Evolutionary conservation across 2,797 vertebrate genomes (phyloP), one percentile per base, ranked within the genome.

Genomic region (Chanos chanos): DNA sequence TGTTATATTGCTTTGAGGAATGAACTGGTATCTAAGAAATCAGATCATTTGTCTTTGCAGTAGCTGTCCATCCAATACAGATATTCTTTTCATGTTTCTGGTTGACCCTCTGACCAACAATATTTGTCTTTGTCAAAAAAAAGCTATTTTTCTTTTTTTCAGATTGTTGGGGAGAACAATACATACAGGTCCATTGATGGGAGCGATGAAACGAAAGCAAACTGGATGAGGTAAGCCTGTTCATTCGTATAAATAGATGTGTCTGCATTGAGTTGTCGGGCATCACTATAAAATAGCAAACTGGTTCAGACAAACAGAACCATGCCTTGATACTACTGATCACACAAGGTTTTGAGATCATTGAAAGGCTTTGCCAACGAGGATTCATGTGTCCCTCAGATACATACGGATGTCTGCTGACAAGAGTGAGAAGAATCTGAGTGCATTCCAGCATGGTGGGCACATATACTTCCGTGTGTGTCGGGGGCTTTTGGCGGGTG

Each of bases 161-260:
- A 98, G 95, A 89, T 97, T 0, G 89, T 95, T 61, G 89, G 92
- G 76, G 87, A 90, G 62, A 90, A 92, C 84, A 94, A 91, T 80
- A 82, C 78, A 10, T 96, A 94, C 71, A 94, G 90, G 74, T 96
- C 92, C 64, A 92, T 98, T 1, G 93, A 98, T 55, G 94, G 94
- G 56, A 93, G 92, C 0, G 91, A 98, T 51, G 93, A 95, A 77
- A 90, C 91, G 61, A 92, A 87, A 83, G 92, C 94, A 77, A 98
- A 97, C 83, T 98, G 96, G 96, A 98, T 98, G 96, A 98, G 95
- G 96, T 98, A 79, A 87, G 27, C 84, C 80, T 66, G 15, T 10
- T 3, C 28, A 44, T 41, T 37, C 49, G 44, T 1, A 22, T 28
- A 40, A 3, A 31, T 27, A 22, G 15, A 7, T 56, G 9, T 41